phyloP scores from a whole-genome alignment of 2,113 vertebrate species.

The Craseonycteris thonglongyai region DNA sequence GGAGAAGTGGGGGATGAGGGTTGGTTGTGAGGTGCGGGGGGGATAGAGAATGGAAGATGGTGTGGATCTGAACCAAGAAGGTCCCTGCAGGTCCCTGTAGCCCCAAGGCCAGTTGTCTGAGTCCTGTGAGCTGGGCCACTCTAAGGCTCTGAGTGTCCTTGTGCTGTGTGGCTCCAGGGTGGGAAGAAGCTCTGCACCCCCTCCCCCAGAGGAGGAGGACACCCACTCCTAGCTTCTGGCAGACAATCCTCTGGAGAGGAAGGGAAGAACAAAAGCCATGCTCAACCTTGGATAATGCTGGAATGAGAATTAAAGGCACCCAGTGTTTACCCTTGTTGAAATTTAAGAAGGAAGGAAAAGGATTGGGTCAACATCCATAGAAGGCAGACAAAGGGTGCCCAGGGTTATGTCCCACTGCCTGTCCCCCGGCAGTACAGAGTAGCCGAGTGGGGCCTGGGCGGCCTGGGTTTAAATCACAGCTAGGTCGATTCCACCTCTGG shows the following conservation, averaged over 20 bases:
- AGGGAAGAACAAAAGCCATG: not conserved
- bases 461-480: not conserved
- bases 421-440: not conserved
- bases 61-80: not conserved
- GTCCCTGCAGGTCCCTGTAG: not conserved
- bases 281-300: not conserved
- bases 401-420: not conserved
- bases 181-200: not conserved
- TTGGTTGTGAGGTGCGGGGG: not conserved
- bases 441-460: fast-evolving
- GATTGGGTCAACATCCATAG: not conserved
- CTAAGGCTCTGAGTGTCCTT: not conserved
- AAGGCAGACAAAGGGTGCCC: not conserved
- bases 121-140: not conserved
- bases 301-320: not conserved
- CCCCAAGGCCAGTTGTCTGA: not conserved
- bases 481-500: too few species aligned
- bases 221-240: not conserved
- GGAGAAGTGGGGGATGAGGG: not conserved
- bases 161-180: not conserved
- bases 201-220: not conserved
- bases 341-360: not conserved
- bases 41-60: not conserved
- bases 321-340: not conserved
- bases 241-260: not conserved